Conservation (phyloP, 2,888 invertebrate species). For the Drosophila leonis region DNA sequence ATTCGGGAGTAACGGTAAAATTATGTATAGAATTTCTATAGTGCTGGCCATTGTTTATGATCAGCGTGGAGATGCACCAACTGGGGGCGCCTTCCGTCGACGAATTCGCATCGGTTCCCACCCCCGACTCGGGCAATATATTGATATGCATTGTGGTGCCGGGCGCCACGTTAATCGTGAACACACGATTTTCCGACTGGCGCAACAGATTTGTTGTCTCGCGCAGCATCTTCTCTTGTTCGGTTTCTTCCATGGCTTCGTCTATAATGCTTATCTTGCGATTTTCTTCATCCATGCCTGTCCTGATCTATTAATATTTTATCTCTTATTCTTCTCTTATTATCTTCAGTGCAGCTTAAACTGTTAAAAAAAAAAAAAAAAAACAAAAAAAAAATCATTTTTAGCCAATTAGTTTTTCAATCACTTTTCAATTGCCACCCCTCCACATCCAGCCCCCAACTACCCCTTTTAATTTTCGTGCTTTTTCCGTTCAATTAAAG, state of each 20-base stretch:
- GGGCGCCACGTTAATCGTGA: slow-evolving; percentile 10
- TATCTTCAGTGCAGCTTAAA: neutral
- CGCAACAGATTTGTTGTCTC: neutral
- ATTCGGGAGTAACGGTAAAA: neutral
- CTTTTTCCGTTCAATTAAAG: slow-evolving; percentile 40
- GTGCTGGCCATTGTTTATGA: slow-evolving; percentile 28
- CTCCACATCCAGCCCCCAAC: neutral
- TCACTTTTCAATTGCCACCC: slow-evolving; percentile 16
- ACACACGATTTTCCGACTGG: neutral
- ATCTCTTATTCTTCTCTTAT: neutral
- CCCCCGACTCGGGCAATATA: neutral
- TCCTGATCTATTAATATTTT: neutral
- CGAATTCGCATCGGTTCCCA: neutral
- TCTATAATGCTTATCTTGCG: neutral
- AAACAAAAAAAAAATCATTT: neutral
- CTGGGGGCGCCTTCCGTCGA: rapidly evolving
- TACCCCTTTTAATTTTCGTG: slow-evolving; percentile 33
- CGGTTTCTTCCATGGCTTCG: neutral
- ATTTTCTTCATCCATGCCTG: slow-evolving; percentile 19
- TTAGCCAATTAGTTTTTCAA: slow-evolving; percentile 7
- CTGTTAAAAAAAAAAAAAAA: neutral
- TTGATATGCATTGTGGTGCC: slow-evolving; percentile 23
- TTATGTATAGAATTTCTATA: slow-evolving; percentile 24
- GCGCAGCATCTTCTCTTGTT: slow-evolving; percentile 8
- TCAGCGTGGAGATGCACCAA: slow-evolving; percentile 34